Evolutionary conservation across 2,113 vertebrate genomes (phyloP), one percentile per base, ranked within the genome.

Genomic region (Salvelinus fontinalis): DNA sequence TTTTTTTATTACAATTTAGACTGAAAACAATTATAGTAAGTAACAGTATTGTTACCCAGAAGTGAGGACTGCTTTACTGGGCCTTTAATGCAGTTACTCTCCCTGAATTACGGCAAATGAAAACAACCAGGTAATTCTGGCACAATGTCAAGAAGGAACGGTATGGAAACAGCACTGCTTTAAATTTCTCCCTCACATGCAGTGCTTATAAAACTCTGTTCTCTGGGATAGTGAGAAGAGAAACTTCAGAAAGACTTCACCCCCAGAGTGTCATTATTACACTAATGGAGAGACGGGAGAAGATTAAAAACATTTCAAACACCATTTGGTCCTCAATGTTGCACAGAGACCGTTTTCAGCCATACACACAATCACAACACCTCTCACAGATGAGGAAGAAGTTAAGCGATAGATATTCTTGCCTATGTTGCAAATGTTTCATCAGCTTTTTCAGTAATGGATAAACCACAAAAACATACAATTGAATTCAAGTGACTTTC

Each of bases 261-360:
- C 85, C 80, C 76, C 62, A 75, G 75, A 64, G 73, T 57, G 67
- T 82, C 67, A 67, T 73, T 81, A 65, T 77, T 86, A 89, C 88
- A 80, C 86, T 84, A 75, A 81, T 85, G 78, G 87, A 91, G 88
- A 80, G 62, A n/a, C 73, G 77, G 74, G 89, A 90, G 89, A 87
- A 89, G 70, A 89, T 85, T 79, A 82, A 70, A 85, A 49, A 39
- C 18, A 78, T 89, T 88, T 88, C 80, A 67, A 83, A 81, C 75
- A 85, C 75, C 3, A 8, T 89, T 90, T 88, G 71, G 76, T 79
- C 82, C 78, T 83, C 76, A 49, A 86, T 89, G 87, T 72, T 8
- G 34, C 34, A 8, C 34, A 39, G 34, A 34, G 34, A 7, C 34
- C 34, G 26, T 49, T 72, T 59, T 54, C 18, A 54, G 70, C 51